Base-by-base conservation (phyloP, 2,113 vertebrate species). In the Notarius quadriscutis region DNA sequence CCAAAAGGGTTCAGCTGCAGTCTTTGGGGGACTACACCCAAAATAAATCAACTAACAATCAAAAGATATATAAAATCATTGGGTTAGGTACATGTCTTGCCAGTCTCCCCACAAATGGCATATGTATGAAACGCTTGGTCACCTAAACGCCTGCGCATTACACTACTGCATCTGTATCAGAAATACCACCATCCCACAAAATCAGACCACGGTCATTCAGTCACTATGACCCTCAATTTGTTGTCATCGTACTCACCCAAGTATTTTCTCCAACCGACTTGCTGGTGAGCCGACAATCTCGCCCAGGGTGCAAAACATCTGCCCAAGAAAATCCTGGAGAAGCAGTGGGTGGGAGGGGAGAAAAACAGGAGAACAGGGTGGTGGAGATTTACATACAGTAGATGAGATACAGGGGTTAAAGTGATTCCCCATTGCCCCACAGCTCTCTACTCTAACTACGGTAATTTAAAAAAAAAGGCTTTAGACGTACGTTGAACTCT, bases 231-330 rank as follows among this genome's bases (percentile, higher is more conserved):
- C 6, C 51, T 57, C 6, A n/a, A 15, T 12, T 27, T 58, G 53
- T 30, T 20, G 17, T 80, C 30, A 22, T n/a, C 20, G 20, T 83
- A 95, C 97, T 97, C 93, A 99, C 98, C 91, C 97, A 86, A 99
- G 94, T 22, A 97, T 94, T 91, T 99, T 99, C 93, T 99, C 97
- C 91, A 99, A 94, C 87, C 97, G 96, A 91, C 98, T 97, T 89
- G 96, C 97, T 0, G 97, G 94, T 0, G 98, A 99, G 86, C 98
- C 97, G 88, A 99, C 97, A 0, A 99, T 98, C 93, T 99, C 97
- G 0, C 98, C 98, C 1, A 99, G 95, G 53, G 98, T 99, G 90
- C 97, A 99, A 95, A 98, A 98, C 85, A 95, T 96, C 93, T 98
- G 98, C 86, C 97, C 98, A 91, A 99, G 95, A 91, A 99, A 99